Evolutionary conservation across 2,888 invertebrate genomes (phyloP).

Genomic region (Nudaria mundana): DNA sequence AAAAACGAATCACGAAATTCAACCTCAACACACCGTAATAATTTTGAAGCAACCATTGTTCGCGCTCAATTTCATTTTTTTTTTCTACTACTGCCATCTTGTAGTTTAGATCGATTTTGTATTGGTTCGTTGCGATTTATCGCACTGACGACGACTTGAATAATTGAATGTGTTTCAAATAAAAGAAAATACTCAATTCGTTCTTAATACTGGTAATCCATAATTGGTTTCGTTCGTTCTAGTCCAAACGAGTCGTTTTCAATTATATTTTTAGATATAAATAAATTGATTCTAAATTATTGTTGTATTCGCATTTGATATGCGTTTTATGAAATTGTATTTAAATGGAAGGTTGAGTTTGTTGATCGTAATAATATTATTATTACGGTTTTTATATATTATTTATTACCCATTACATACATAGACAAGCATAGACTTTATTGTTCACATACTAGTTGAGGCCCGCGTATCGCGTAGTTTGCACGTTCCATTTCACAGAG

Average conservation of each 20-base stretch:
- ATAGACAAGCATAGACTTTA: too few relatives aligned
- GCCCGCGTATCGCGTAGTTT: too few relatives aligned
- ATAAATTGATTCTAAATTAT: constrained; percentile 39
- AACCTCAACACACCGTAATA: constrained; percentile 18
- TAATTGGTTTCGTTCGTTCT: constrained; percentile 40
- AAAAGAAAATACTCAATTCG: constrained; percentile 40
- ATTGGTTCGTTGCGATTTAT: constrained; percentile 46
- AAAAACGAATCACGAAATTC: constrained; percentile 11
- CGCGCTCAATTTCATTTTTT: constrained; percentile 43
- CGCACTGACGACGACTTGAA: constrained; percentile 37
- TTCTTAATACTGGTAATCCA: constrained; percentile 43
- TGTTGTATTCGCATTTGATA: constrained; percentile 32
- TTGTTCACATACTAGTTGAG: too few relatives aligned
- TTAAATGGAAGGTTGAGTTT: constrained; percentile 1
- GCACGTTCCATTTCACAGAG: too few relatives aligned
- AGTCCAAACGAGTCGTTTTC: constrained; percentile 22
- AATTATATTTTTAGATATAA: constrained; percentile 32
- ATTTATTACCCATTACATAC: too few relatives aligned
- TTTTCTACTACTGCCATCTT: constrained; percentile 46
- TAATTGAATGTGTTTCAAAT: constrained; percentile 46
- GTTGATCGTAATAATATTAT: not conserved
- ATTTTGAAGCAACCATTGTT: constrained; percentile 31
- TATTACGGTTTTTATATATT: too few relatives aligned
- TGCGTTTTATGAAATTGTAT: constrained; percentile 24
- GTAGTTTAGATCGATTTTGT: constrained; percentile 42